A percentile compares a stretch with the other conserved stretches of the same genome.
phyloP scores from a whole-genome alignment of 2,113 vertebrate species.

The Geothlypis trichas region DNA sequence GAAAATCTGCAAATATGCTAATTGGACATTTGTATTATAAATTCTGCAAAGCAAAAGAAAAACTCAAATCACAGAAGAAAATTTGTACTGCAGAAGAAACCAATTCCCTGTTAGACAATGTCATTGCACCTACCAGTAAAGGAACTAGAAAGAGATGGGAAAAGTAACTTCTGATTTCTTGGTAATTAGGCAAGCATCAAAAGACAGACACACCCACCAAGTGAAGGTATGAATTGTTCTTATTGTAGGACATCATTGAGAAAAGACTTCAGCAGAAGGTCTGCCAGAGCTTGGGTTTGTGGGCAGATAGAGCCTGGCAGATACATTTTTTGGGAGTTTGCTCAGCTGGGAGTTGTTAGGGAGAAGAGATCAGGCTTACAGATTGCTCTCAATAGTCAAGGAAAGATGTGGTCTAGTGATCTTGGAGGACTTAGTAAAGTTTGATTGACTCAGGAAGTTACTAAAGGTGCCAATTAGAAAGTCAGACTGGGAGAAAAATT shows the following conservation, averaged over 20 bases:
- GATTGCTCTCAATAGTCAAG: background rate
- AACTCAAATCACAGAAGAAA: background rate
- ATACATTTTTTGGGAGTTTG: background rate
- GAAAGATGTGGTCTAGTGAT: background rate
- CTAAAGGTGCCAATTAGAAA: background rate
- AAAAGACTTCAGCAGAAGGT: background rate
- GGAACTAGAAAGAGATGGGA: background rate
- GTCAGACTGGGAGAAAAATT: background rate
- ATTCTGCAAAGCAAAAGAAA: background rate
- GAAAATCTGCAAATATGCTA: background rate
- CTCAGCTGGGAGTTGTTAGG: background rate
- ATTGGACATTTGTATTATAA: background rate
- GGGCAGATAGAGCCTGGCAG: background rate
- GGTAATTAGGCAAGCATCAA: background rate
- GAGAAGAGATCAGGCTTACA: background rate
- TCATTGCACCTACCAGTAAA: background rate
- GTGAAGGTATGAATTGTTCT: background rate
- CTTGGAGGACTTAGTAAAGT: background rate
- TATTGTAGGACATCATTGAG: background rate
- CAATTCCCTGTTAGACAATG: background rate
- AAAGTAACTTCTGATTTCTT: background rate
- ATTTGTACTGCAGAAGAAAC: background rate
- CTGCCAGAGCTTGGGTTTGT: background rate
- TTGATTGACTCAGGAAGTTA: background rate
- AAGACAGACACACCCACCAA: accelerated